These are phyloP conservation scores for Chrysotoxum bicinctum DNA, from an alignment of 2,888 invertebrate genomes.

Conservation along the genomic window DNA sequence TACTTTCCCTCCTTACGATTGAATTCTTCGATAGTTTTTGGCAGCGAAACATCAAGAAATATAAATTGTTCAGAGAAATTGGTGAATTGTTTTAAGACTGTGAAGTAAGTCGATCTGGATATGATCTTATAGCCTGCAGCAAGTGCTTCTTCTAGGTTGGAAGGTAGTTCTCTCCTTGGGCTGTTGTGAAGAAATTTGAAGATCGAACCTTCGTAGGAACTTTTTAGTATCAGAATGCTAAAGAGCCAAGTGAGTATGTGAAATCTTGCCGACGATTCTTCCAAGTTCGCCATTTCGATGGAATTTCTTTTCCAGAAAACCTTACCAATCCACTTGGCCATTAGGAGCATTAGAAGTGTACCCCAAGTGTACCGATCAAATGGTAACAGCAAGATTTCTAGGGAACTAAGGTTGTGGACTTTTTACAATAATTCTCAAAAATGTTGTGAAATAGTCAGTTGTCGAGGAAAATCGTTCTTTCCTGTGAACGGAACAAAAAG, in stretches of 20 bases:
- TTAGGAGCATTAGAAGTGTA: background rate
- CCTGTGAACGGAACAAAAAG: conserved; percentile 2
- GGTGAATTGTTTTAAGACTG: background rate
- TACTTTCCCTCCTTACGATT: background rate
- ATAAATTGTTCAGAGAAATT: background rate
- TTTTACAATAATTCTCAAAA: conserved; percentile 1
- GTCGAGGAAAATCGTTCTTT: conserved; percentile 2
- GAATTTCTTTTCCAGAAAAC: background rate
- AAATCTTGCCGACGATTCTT: background rate
- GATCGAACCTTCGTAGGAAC: conserved; percentile 30
- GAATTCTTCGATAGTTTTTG: background rate
- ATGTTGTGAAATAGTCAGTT: conserved; percentile 10
- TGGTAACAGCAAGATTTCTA: conserved; percentile 26
- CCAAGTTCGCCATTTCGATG: background rate
- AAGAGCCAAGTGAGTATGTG: conserved; percentile 1
- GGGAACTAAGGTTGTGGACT: background rate
- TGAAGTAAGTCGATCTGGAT: background rate
- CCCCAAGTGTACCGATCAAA: conserved; percentile 29
- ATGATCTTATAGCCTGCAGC: conserved; percentile 2
- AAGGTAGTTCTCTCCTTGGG: background rate
- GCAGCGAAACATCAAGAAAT: background rate
- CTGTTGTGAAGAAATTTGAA: conserved; percentile 17
- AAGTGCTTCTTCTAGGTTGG: conserved; percentile 3
- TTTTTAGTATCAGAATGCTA: conserved; percentile 5
- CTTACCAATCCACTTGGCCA: background rate